These are phyloP conservation scores for Hylomyscus alleni DNA, from an alignment of 2,797 vertebrate genomes.

Conservation along the genomic window DNA sequence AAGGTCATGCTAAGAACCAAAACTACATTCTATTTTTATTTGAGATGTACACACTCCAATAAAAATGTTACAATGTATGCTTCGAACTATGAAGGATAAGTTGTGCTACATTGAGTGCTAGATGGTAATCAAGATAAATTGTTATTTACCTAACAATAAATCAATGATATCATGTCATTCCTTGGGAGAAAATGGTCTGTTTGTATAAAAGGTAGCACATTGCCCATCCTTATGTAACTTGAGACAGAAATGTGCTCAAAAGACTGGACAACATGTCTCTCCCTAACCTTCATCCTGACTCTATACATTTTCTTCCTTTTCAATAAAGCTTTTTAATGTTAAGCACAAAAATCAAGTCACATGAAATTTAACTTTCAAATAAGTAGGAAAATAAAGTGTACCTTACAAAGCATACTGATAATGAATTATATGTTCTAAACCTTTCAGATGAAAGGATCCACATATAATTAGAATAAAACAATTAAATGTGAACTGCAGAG, in stretches of 20 bases:
- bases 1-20: constrained; percentile 87
- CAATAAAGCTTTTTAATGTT: not conserved
- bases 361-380: not conserved
- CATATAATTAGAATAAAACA: not conserved
- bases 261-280: not conserved
- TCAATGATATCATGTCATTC: constrained; percentile 69
- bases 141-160: constrained; percentile 85
- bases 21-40: constrained; percentile 86
- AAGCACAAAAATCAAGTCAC: not conserved
- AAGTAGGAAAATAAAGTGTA: not conserved
- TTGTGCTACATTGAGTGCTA: constrained; percentile 75
- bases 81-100: constrained; percentile 78
- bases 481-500: not conserved
- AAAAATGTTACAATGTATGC: constrained; percentile 85
- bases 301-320: not conserved
- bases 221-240: not conserved
- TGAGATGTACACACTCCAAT: constrained; percentile 77
- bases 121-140: constrained; percentile 78
- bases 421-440: not conserved
- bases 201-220: not conserved
- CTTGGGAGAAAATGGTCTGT: constrained; percentile 60
- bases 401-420: not conserved
- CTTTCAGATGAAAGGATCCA: not conserved
- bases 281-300: not conserved
- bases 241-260: not conserved